A percentile compares a stretch with the other conserved stretches of the same genome.
Evolutionary conservation across 2,888 invertebrate genomes (phyloP).

Genomic region (Campopleginae sp.): DNA sequence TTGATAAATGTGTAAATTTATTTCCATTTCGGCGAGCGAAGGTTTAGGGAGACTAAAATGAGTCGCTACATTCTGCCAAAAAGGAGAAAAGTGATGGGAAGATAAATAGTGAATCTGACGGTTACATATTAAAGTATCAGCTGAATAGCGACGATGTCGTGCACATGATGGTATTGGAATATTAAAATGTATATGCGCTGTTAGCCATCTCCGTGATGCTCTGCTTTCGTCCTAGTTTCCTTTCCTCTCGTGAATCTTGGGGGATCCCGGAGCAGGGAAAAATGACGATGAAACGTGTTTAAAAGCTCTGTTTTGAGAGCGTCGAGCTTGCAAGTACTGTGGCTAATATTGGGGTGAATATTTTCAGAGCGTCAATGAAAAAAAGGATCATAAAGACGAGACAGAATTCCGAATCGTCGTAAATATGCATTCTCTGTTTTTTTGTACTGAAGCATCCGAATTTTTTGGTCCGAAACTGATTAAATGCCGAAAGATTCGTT

Average conservation of each 20-base stretch:
- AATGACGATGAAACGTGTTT: conserved; percentile 27
- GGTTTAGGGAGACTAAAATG: not conserved
- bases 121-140: not conserved
- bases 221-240: conserved; percentile 13
- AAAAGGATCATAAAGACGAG: not conserved
- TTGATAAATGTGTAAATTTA: not conserved
- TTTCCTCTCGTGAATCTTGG: not conserved
- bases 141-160: not conserved
- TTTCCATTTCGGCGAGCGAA: not conserved
- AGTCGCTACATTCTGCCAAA: not conserved
- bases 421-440: too few species aligned
- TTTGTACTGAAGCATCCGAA: too few species aligned
- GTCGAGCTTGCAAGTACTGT: conserved; percentile 45
- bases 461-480: too few species aligned
- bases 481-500: too few species aligned
- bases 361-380: not conserved
- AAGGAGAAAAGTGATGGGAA: not conserved
- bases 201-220: conserved; percentile 21
- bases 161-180: not conserved
- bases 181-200: not conserved
- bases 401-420: too few species aligned
- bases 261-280: not conserved
- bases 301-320: not conserved
- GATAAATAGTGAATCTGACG: not conserved
- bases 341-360: conserved; percentile 42